Conservation (phyloP, 2,888 invertebrate genomes). For the Ethmia dodecea region DNA sequence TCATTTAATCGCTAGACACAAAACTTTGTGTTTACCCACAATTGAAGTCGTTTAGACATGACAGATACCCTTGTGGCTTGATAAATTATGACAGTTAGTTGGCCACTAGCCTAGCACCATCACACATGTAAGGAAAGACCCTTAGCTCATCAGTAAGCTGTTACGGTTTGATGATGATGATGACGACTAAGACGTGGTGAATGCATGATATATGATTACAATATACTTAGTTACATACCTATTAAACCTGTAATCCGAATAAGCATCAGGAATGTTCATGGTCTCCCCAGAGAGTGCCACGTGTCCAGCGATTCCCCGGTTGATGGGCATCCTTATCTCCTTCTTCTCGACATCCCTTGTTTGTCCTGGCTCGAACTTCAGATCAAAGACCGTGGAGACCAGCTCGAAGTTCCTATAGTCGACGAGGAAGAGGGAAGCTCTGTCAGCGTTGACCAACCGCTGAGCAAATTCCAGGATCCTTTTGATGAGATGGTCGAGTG, state of each 20-base stretch:
- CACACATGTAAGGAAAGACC: too few relatives aligned
- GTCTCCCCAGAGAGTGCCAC: constrained; percentile 89
- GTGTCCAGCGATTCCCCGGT: constrained; percentile 88
- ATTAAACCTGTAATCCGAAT: constrained; percentile 87
- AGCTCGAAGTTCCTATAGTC: constrained; percentile 85
- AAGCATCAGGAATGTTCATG: constrained; percentile 90
- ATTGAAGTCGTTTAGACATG: too few relatives aligned
- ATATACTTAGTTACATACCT: constrained; percentile 33
- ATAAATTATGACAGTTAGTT: too few relatives aligned
- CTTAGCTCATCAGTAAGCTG: too few relatives aligned
- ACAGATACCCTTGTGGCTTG: neutral
- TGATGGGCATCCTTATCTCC: constrained; percentile 83
- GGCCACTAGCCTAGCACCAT: too few relatives aligned
- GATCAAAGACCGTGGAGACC: constrained; percentile 89
- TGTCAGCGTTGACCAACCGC: constrained; percentile 87
- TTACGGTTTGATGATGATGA: neutral
- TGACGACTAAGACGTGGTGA: neutral
- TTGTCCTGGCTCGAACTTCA: constrained; percentile 50
- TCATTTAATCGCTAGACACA: too few relatives aligned
- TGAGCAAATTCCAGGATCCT: constrained; percentile 92
- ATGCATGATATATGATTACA: too few relatives aligned
- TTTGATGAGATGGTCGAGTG: constrained; percentile 88
- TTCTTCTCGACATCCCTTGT: constrained; percentile 50
- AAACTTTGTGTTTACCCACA: too few relatives aligned
- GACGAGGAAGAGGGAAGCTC: constrained; percentile 89